phyloP scores from a whole-genome alignment of 2,888 invertebrate genomes.

The Philaethria dido region DNA sequence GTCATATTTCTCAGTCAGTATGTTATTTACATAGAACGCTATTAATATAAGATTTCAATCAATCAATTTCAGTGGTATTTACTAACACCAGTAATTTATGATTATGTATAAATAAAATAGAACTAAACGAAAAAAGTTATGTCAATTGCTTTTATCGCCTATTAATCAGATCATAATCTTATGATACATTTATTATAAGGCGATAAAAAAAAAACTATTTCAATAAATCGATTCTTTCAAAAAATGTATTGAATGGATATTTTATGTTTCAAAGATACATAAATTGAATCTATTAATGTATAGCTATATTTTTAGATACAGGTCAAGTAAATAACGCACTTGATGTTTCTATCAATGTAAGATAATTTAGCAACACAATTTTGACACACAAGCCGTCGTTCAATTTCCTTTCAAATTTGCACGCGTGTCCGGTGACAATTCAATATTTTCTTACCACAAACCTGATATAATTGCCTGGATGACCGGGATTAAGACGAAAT shows the following conservation, averaged over 20 bases:
- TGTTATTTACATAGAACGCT: too few relatives aligned
- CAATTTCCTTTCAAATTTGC: too few relatives aligned
- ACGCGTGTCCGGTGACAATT: too few relatives aligned
- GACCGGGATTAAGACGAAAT: too few relatives aligned
- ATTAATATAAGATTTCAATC: too few relatives aligned
- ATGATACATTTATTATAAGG: not conserved
- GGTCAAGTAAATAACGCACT: too few relatives aligned
- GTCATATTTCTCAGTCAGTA: too few relatives aligned
- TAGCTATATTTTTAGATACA: not conserved
- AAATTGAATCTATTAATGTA: not conserved
- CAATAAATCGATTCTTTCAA: not conserved
- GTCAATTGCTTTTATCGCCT: slow-evolving; percentile 2
- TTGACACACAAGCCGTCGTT: too few relatives aligned
- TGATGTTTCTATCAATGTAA: not conserved
- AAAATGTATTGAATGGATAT: not conserved
- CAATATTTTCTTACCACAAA: too few relatives aligned
- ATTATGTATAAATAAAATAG: not conserved
- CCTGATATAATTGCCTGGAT: too few relatives aligned
- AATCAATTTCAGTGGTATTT: too few relatives aligned
- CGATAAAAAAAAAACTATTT: not conserved
- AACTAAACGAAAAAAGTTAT: not conserved
- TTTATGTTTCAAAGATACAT: not conserved
- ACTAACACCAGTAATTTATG: not conserved
- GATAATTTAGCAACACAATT: not conserved
- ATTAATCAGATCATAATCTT: not conserved